Percentiles rank a stretch among this genome's conserved stretches.
These are phyloP conservation scores for Heterodera schachtii DNA, from an alignment of 1,140 invertebrate genomes.

Conservation along the genomic window DNA sequence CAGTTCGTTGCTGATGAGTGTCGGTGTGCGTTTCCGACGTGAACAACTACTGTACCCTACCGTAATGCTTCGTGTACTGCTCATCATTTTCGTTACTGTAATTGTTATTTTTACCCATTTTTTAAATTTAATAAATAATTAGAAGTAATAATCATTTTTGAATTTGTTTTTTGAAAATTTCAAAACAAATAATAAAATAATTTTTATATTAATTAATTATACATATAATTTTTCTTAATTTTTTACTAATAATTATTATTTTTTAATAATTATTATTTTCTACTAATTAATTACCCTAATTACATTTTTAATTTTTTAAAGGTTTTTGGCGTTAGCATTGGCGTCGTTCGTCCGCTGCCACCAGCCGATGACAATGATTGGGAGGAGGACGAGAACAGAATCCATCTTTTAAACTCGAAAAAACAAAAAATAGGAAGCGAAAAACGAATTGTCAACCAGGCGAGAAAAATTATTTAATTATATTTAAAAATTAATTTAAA, in stretches of 20 bases:
- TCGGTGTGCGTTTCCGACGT: constrained; percentile 21
- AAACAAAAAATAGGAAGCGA: constrained; percentile 8
- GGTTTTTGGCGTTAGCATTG: constrained; percentile 39
- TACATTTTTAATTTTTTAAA: background rate
- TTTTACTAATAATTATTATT: no score
- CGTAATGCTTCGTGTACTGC: constrained; percentile 26
- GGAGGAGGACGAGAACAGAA: background rate
- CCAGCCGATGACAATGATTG: background rate
- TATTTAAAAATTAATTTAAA: no score
- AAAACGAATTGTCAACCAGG: constrained; percentile 6
- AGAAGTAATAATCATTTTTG: no score
- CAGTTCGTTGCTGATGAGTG: constrained; percentile 31
- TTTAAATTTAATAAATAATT: no score
- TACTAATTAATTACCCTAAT: background rate
- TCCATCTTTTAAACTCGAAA: background rate
- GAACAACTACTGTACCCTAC: constrained; percentile 41
- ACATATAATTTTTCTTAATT: no score
- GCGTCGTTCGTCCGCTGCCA: constrained; percentile 27
- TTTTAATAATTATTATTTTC: no score
- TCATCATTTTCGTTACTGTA: constrained; percentile 45
- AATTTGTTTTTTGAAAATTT: no score
- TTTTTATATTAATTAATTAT: no score
- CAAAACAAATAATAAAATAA: no score
- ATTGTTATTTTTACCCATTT: no score
- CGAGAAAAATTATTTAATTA: background rate